A percentile compares a stretch with the other conserved stretches of the same genome.
Evolutionary conservation across 2,888 invertebrate species (phyloP).

Genomic region (Yponomeuta sedellus): DNA sequence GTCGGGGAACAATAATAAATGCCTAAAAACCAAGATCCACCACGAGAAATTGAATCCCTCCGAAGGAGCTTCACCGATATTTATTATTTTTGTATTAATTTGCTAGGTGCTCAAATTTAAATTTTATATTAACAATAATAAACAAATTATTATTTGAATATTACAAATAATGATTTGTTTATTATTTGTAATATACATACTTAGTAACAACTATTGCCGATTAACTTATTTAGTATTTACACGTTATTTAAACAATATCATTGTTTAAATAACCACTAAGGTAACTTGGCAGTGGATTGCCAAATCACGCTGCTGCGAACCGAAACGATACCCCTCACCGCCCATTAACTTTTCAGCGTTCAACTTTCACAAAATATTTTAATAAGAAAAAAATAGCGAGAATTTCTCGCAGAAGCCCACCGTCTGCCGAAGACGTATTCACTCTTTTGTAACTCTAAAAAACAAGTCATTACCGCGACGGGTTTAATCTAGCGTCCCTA

Average conservation of each 20-base stretch:
- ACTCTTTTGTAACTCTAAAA: conserved; percentile 73
- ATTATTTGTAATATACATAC: too few relatives aligned
- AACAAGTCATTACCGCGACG: conserved; percentile 74
- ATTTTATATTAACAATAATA: too few relatives aligned
- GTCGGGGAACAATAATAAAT: too few relatives aligned
- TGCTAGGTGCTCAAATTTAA: too few relatives aligned
- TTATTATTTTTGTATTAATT: too few relatives aligned
- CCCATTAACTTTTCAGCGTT: conserved; percentile 51
- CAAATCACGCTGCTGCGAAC: conserved; percentile 10
- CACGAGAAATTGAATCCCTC: too few relatives aligned
- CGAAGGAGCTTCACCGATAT: too few relatives aligned
- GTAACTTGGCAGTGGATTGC: background rate
- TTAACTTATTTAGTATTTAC: too few relatives aligned
- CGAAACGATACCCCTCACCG: conserved; percentile 33
- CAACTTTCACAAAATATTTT: conserved; percentile 31
- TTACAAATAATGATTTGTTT: too few relatives aligned
- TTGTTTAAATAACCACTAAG: background rate
- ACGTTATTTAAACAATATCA: background rate
- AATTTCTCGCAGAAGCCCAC: conserved; percentile 42
- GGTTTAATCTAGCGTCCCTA: conserved; percentile 65
- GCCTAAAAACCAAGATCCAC: background rate
- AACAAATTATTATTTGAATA: too few relatives aligned
- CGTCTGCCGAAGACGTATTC: conserved; percentile 70
- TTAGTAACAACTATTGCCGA: too few relatives aligned
- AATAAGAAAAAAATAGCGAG: conserved; percentile 62